Conservation (phyloP, 2,888 invertebrate species). For the Lampropteryx suffumata region DNA sequence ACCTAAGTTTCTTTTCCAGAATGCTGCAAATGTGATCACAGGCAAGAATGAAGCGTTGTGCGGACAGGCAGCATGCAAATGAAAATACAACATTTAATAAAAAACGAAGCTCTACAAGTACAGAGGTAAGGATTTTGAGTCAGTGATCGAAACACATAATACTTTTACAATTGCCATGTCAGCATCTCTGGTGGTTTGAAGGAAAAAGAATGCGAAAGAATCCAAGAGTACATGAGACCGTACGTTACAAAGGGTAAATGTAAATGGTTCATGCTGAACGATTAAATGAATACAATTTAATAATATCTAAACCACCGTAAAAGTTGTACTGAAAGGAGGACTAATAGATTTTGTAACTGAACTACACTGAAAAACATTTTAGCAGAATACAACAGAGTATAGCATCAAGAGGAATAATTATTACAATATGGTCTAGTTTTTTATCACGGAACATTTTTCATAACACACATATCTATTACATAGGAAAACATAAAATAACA, state of each 20-base stretch:
- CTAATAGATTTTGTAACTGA: not conserved
- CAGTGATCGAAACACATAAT: not conserved
- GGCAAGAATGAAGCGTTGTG: slow-evolving; percentile 82
- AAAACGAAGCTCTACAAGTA: slow-evolving; percentile 42
- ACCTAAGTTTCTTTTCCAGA: slow-evolving; percentile 93
- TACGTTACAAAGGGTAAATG: not conserved
- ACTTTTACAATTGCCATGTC: slow-evolving; percentile 9
- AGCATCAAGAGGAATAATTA: not conserved
- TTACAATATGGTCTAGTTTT: no score
- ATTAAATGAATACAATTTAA: not conserved
- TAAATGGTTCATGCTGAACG: slow-evolving; percentile 5
- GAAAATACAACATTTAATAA: slow-evolving; percentile 74
- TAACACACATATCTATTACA: no score
- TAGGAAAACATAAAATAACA: no score
- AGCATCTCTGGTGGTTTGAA: slow-evolving; percentile 6
- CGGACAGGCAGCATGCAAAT: slow-evolving; percentile 84
- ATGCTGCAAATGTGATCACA: slow-evolving; percentile 85
- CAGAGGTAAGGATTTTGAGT: slow-evolving; percentile 12
- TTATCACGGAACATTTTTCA: no score
- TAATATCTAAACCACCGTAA: not conserved
- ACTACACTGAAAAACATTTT: slow-evolving; percentile 8
- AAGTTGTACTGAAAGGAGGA: not conserved
- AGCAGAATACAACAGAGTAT: slow-evolving; percentile 4
- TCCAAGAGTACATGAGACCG: no score
- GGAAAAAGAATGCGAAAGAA: slow-evolving; percentile 8